Conservation (phyloP, 2,797 vertebrate species). For the Poecilia velifera region DNA sequence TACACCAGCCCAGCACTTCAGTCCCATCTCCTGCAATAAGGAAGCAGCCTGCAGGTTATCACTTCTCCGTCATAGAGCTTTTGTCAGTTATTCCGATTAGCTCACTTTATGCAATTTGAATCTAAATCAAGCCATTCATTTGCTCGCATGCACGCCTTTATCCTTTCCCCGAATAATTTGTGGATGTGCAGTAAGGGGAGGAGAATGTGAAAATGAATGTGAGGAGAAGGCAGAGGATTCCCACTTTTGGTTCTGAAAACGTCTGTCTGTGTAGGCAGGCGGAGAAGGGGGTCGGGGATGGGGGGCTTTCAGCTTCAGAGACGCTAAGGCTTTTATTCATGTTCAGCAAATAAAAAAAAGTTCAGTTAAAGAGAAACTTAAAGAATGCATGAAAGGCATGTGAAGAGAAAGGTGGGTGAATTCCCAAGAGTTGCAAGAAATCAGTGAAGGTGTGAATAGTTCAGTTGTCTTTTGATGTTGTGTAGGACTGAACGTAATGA, state of each 20-base stretch:
- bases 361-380: constrained; percentile 42
- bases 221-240: constrained; percentile 64
- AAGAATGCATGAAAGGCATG: constrained; percentile 37
- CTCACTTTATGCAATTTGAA: constrained; percentile 77
- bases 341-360: constrained; percentile 53
- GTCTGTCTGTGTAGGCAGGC: constrained; percentile 23
- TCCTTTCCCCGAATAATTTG: constrained; percentile 61
- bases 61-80: constrained; percentile 67
- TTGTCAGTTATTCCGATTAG: constrained; percentile 79
- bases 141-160: constrained; percentile 54
- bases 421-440: constrained; percentile 48
- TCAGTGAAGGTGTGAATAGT: constrained; percentile 52
- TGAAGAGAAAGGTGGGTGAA: constrained; percentile 47
- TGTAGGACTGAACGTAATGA: constrained; percentile 27
- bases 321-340: constrained; percentile 57
- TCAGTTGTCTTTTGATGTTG: constrained; percentile 45
- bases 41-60: constrained; percentile 77
- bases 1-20: constrained; percentile 64
- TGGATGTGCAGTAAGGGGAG: constrained; percentile 37
- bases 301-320: constrained; percentile 39
- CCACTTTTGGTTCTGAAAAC: constrained; percentile 60
- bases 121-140: constrained; percentile 80
- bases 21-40: constrained; percentile 63
- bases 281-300: not conserved
- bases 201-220: constrained; percentile 49